phyloP scores from a whole-genome alignment of 2,888 invertebrate genomes.

The Lepidonotus clava region DNA sequence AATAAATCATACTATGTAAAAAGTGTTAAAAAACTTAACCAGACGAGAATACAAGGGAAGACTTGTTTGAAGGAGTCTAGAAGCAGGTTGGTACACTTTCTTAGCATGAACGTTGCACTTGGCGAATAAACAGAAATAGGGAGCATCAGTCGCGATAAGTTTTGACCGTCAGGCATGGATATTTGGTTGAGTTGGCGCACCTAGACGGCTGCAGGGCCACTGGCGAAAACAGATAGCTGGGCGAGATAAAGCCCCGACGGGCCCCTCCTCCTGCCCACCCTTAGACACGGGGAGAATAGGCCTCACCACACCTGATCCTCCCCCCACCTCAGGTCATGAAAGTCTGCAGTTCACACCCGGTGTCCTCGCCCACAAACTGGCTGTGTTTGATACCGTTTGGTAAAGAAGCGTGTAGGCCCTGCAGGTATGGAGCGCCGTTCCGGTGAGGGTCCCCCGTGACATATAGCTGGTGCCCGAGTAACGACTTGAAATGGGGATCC shows the following conservation, averaged over 20 bases:
- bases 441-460: too few relatives aligned
- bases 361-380: neutral
- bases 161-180: conserved; percentile 39
- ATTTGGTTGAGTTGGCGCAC: conserved; percentile 32
- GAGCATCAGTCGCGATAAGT: too few relatives aligned
- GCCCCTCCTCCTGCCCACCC: neutral
- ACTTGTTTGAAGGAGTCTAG: too few relatives aligned
- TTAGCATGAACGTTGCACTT: too few relatives aligned
- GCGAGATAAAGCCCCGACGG: neutral
- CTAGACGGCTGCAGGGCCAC: neutral
- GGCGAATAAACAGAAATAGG: too few relatives aligned
- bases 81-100: too few relatives aligned
- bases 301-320: neutral
- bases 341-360: neutral
- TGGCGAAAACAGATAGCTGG: conserved; percentile 13
- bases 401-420: neutral
- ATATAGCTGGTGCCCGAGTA: too few relatives aligned
- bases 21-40: too few relatives aligned
- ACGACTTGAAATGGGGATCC: too few relatives aligned
- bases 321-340: neutral
- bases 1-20: too few relatives aligned
- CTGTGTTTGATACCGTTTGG: conserved; percentile 1
- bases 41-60: too few relatives aligned
- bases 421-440: too few relatives aligned
- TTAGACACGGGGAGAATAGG: neutral